phyloP scores from a whole-genome alignment of 2,888 invertebrate species.

The Antheraea yamamai region DNA sequence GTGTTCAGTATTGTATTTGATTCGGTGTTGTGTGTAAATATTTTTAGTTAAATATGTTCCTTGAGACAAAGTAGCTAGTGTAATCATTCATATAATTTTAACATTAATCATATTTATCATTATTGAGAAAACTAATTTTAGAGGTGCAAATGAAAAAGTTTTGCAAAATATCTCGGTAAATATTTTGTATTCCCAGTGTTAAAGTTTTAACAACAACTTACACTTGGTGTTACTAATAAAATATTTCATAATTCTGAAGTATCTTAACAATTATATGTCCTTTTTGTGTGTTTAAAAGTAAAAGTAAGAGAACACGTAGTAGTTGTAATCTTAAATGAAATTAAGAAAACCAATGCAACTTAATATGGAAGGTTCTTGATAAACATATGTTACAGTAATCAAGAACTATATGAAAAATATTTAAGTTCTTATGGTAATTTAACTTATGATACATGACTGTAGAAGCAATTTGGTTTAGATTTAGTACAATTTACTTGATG shows the following conservation, averaged over 20 bases:
- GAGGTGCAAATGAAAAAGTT: neutral
- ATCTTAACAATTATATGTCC: neutral
- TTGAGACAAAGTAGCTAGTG: constrained; percentile 19
- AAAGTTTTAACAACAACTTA: neutral
- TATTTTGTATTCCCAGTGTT: neutral
- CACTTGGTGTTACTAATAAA: constrained; percentile 1
- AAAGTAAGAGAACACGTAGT: neutral
- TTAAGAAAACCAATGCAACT: neutral
- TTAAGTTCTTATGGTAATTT: neutral
- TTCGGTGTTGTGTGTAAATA: constrained; percentile 37
- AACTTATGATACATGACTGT: neutral
- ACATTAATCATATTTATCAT: neutral
- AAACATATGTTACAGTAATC: constrained; percentile 66
- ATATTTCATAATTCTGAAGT: neutral
- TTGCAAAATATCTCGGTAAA: neutral
- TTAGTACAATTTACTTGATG: neutral
- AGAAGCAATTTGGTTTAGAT: neutral
- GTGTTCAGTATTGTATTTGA: constrained; percentile 60
- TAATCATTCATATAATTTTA: neutral
- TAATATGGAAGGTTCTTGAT: constrained; percentile 37
- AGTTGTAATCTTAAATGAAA: constrained; percentile 1
- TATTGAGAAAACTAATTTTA: neutral
- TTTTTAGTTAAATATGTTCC: constrained; percentile 40
- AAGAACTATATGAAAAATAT: constrained; percentile 27
- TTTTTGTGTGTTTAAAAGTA: neutral